Evolutionary conservation across 2,888 invertebrate species (phyloP).

Genomic region (Lagria hirta): DNA sequence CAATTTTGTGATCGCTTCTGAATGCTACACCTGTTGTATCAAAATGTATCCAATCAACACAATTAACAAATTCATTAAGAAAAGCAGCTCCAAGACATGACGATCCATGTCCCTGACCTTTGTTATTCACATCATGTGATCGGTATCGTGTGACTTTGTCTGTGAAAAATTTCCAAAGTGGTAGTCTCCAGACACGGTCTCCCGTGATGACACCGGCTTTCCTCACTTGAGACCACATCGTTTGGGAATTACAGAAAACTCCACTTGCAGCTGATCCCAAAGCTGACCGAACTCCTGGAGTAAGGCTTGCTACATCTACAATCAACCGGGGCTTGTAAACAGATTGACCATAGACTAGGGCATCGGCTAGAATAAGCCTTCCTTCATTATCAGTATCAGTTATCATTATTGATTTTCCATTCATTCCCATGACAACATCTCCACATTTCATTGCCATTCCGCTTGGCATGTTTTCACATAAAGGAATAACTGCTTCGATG

Average conservation of each 20-base stretch:
- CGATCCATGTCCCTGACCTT: conserved; percentile 48
- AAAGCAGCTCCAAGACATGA: conserved; percentile 52
- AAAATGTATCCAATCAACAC: conserved; percentile 62
- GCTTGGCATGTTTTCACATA: conserved; percentile 59
- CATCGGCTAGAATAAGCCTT: conserved; percentile 48
- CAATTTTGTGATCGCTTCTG: conserved; percentile 56
- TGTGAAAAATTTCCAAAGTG: conserved; percentile 60
- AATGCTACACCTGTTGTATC: conserved; percentile 63
- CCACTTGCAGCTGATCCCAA: conserved; percentile 59
- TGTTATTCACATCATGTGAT: conserved; percentile 51
- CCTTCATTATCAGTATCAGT: conserved; percentile 64
- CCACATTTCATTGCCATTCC: conserved; percentile 63
- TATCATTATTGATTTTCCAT: conserved; percentile 64
- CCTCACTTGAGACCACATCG: conserved; percentile 57
- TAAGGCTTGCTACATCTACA: conserved; percentile 71
- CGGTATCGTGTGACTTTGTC: conserved; percentile 52
- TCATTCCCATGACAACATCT: conserved; percentile 55
- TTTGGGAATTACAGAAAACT: conserved; percentile 58
- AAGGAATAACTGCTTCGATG: conserved; percentile 53
- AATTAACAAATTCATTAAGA: conserved; percentile 58
- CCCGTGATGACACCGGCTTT: conserved; percentile 60
- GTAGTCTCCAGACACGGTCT: conserved; percentile 66
- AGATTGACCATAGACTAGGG: conserved; percentile 52
- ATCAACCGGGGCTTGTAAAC: conserved; percentile 62
- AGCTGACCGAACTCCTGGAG: conserved; percentile 59